Evolutionary conservation across 2,113 vertebrate species (phyloP), one percentile per base, ranked within the genome.

Genomic region (Polypterus senegalus): DNA sequence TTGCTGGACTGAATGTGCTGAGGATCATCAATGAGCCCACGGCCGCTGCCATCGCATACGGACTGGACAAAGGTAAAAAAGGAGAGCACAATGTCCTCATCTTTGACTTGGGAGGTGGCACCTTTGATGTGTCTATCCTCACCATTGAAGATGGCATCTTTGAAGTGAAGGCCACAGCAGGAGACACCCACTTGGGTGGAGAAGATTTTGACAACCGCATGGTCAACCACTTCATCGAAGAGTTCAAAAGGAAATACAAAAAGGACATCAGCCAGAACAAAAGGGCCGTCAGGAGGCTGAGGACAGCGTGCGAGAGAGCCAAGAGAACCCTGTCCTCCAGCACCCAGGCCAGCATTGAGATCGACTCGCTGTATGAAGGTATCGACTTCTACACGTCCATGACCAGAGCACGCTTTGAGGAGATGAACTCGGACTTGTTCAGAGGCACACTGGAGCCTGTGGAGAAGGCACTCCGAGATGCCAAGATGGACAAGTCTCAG

Each of bases 201-300:
- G 85, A 90, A 74, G 87, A 89, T 77, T 89, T 90, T 64, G 88
- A 90, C 72, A 90, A 88, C 70, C 86, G 87, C 61, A 89, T 90
- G 88, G 88, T 90, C 66, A 88, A 79, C 71, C 88, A 90, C 67
- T 83, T 90, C 63, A 83, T 85, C 5, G 86, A 88, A 63, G 88
- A 90, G 63, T 89, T 90, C 75, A 88, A 88, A 70, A 87, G 87
- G 62, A 90, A 90, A 69, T 81, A 89, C 77, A 88, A 85, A 73
- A 85, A 85, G 0, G 87, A 90, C 77, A 87, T 90, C 0, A 81
- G 66, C 46, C 76, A 81, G 63, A 90, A 88, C 74, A 90, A 90
- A 76, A 76, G 88, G 9, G 88, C 86, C 0, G 82, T 89, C 70
- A 77, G 88, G 62, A 74, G 88, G 2, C 80, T 90, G 69, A 81